A percentile compares a stretch with the other conserved stretches of the same genome.
These are phyloP conservation scores for Formica aserva DNA, from an alignment of 2,888 invertebrate genomes.

Conservation along the genomic window DNA sequence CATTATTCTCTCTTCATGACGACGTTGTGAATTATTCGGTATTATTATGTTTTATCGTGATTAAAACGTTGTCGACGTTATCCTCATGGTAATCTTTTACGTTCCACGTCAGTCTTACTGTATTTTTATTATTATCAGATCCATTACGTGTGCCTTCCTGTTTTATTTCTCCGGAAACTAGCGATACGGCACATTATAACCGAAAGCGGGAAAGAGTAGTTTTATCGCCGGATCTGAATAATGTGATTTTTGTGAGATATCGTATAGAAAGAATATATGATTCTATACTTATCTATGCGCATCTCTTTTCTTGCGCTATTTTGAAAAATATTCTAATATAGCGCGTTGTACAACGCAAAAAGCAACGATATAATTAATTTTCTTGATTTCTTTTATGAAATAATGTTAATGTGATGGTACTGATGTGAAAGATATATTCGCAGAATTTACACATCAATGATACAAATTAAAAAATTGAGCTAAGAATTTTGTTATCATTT, in stretches of 20 bases:
- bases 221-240: conserved; percentile 17
- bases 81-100: conserved; percentile 62
- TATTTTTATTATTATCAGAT: conserved; percentile 67
- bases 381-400: background rate
- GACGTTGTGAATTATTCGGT: conserved; percentile 16
- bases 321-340: background rate
- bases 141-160: conserved; percentile 47
- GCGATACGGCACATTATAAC: background rate
- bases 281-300: background rate
- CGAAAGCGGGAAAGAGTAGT: background rate
- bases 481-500: background rate
- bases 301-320: background rate
- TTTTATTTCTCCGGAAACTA: conserved; percentile 43
- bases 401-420: background rate
- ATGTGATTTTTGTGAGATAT: conserved; percentile 17
- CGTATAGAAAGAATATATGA: background rate
- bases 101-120: conserved; percentile 41
- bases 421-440: background rate
- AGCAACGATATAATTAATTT: background rate
- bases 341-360: background rate
- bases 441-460: background rate
- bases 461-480: background rate
- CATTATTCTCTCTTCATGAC: background rate
- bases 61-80: conserved; percentile 43
- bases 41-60: conserved; percentile 42